Evolutionary conservation across 2,888 invertebrate species (phyloP), one percentile per base, ranked within the genome.

Genomic region (Xylocampa areola): DNA sequence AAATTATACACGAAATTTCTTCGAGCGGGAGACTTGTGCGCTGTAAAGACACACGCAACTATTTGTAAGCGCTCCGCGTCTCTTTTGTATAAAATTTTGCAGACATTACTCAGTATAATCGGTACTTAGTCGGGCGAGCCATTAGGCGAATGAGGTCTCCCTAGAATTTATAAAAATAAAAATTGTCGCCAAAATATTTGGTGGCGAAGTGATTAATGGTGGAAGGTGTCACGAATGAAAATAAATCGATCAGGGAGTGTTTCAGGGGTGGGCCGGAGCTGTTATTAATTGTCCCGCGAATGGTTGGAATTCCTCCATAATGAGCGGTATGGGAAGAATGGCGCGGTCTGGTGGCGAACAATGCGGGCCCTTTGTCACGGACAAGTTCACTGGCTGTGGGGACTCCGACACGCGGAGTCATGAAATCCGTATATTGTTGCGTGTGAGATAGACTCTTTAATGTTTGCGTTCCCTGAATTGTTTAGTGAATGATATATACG

Each of bases 261-360:
- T 64, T 54, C 41, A n/a, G 52, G 73, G 65, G 61, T 27, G 59
- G 50, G 17, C 43, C 32, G 59, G 61, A 59, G 68, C 53, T 74
- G 70, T 76, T 79, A 79, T 79, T 80, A 80, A 80, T 80, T 77
- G 71, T 76, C 55, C 62, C 70, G 54, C 68, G 68, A 67, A 67
- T 68, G 59, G 60, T 66, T 70, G 67, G 62, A 70, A 77, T 80
- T 69, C 75, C 61, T 68, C 40, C 54, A 65, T 79, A 80, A 80
- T 80, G 81, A 77, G 76, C 65, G 67, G 67, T 51, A 69, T 73
- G 66, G 60, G 63, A 78, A 79, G 79, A 78, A 78, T 76, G 71
- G 65, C 60, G 68, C 68, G 73, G 65, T 70, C 67, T 63, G 68
- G 48, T 50, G 49, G 39, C 47, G 65, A 66, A 75, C 75, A 77